A percentile compares a stretch with the other conserved stretches of the same genome.
phyloP scores from a whole-genome alignment of 2,113 vertebrate genomes.

The Thunnus thynnus region DNA sequence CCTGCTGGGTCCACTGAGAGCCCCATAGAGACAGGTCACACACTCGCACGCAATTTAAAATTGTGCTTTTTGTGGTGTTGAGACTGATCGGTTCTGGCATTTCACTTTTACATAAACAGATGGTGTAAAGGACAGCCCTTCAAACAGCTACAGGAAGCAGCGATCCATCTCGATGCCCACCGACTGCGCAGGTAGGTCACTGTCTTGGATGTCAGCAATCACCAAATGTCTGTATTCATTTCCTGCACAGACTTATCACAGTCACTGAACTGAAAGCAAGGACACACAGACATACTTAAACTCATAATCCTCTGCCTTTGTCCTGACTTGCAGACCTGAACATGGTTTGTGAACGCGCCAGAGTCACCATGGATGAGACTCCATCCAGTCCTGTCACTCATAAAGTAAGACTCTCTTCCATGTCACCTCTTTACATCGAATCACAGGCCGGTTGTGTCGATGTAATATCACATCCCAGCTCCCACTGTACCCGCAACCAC shows the following conservation, averaged over 20 bases:
- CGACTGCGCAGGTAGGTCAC: constrained; percentile 83
- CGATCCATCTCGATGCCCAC: constrained; percentile 81
- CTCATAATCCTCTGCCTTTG: constrained; percentile 3
- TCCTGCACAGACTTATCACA: constrained; percentile 14
- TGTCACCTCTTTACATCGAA: neutral
- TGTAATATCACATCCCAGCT: constrained; percentile 7
- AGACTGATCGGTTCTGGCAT: constrained; percentile 29
- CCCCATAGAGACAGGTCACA: constrained; percentile 83
- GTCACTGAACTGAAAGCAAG: constrained; percentile 21
- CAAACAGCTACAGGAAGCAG: constrained; percentile 78
- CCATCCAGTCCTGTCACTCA: constrained; percentile 72
- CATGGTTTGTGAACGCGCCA: constrained; percentile 87
- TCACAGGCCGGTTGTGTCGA: neutral
- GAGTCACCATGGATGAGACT: constrained; percentile 84
- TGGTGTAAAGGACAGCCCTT: constrained; percentile 77
- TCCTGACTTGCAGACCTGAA: constrained; percentile 81
- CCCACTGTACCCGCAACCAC: neutral
- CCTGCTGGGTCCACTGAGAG: constrained; percentile 67
- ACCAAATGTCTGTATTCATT: constrained; percentile 40
- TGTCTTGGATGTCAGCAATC: neutral
- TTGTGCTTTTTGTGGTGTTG: neutral
- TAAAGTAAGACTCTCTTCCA: constrained; percentile 84
- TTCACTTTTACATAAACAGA: constrained; percentile 67
- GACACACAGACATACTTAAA: neutral
- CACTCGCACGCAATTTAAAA: neutral